Evolutionary conservation across 2,888 invertebrate genomes (phyloP), one percentile per base, ranked within the genome.

Genomic region (Rhamphomyia laevipes): DNA sequence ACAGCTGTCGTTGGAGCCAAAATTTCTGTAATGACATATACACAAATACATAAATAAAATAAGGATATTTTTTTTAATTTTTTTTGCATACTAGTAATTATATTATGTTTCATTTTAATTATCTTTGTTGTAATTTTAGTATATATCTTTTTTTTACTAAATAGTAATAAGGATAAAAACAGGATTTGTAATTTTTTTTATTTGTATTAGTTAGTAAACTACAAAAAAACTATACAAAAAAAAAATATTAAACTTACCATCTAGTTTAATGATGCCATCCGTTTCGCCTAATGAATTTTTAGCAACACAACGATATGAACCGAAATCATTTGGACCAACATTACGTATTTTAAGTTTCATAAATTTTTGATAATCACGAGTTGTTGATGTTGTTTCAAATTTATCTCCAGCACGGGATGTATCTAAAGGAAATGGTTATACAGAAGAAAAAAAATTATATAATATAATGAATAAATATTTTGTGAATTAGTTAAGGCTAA

Each of bases 271-370:
- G 60, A 87, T 80, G 44, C 91, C 90, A 69, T 90, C 90, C 38
- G 91, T 91, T 69, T 88, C 88, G 50, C 90, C 90, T 35, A 89
- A 76, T 40, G 90, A 90, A 71, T 92, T 92, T 73, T 91, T 92
- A 47, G 91, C 91, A 54, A 91, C 86, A 67, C 90, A 91, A 68
- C 86, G 85, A 74, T 90, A 91, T 47, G 87, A 86, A 51, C 89
- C 89, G 67, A 89, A 90, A 71, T 91, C 90, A 60, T 77, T 78
- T 52, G 77, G 74, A 46, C 82, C 80, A 55, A 91, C 84, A 67
- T 82, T 82, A 51, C 86, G 78, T 66, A 92, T 88, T 73, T 89
- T 90, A 64, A 92, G 77, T 76, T 84, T 85, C 91, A 92, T 91
- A 74, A 84, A 86, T 67, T 89, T 84, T 68, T 83, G 90, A 76